phyloP scores from a whole-genome alignment of 2,113 vertebrate species.

The Suricata suricatta region DNA sequence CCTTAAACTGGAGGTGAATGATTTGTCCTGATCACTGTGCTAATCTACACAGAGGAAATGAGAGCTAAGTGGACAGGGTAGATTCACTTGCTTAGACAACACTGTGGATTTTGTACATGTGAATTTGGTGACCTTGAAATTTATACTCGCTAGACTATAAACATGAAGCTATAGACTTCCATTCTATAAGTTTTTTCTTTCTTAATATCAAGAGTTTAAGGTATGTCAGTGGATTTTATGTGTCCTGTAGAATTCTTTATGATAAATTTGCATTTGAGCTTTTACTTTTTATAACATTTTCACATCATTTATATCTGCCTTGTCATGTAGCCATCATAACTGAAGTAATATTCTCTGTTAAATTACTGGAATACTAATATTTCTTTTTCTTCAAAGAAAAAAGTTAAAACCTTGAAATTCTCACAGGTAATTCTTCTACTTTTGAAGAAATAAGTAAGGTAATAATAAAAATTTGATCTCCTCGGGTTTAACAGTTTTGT shows the following conservation, averaged over 20 bases:
- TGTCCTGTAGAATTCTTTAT: background rate
- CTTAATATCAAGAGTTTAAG: background rate
- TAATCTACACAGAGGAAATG: background rate
- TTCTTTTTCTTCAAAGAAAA: conserved; percentile 8
- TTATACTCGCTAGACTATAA: background rate
- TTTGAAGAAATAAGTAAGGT: conserved; percentile 7
- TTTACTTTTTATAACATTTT: background rate
- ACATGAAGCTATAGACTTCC: background rate
- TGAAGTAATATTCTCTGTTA: background rate
- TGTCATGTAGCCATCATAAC: background rate
- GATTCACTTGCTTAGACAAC: background rate
- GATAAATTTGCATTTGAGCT: background rate
- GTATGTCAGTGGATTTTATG: background rate
- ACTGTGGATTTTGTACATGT: background rate
- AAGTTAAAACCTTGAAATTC: background rate
- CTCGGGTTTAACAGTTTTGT: background rate
- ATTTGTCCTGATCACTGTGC: background rate
- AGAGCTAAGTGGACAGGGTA: background rate
- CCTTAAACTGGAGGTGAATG: background rate
- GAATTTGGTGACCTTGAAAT: background rate
- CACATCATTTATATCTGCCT: background rate
- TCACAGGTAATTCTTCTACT: background rate
- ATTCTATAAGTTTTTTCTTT: background rate
- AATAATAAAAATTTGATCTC: background rate
- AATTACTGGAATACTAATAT: background rate